Conservation (phyloP, 2,797 vertebrate genomes). For the Aldrovandia affinis region DNA sequence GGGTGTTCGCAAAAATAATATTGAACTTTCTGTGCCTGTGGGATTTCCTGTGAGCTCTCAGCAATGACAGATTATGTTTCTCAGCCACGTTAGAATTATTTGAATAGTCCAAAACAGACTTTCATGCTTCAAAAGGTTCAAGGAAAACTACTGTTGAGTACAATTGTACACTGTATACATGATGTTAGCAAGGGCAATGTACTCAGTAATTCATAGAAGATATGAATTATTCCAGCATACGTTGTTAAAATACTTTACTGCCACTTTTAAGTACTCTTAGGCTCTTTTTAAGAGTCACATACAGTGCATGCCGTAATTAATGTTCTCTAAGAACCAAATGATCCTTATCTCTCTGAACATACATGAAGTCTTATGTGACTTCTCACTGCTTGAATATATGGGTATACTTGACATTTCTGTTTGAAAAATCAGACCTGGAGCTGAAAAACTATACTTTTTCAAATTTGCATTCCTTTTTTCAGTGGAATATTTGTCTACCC, state of each 20-base stretch:
- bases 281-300: too few species aligned
- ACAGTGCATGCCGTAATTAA: background rate
- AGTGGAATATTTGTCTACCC: too few species aligned
- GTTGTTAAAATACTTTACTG: too few species aligned
- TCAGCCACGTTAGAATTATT: background rate
- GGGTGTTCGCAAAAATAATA: background rate
- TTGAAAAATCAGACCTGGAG: background rate
- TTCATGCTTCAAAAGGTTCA: background rate
- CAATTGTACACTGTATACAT: background rate
- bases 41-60: background rate
- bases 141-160: too few species aligned
- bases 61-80: background rate
- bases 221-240: background rate
- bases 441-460: background rate
- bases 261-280: background rate
- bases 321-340: background rate
- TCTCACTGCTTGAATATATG: background rate
- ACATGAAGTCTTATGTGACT: background rate
- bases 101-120: background rate
- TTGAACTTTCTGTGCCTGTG: background rate
- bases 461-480: too few species aligned
- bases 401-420: background rate
- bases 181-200: background rate
- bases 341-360: background rate
- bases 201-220: background rate